Percentiles rank a stretch among this genome's conserved stretches.
These are phyloP conservation scores for Varanus komodoensis DNA, from an alignment of 2,113 vertebrate genomes.

Conservation along the genomic window DNA sequence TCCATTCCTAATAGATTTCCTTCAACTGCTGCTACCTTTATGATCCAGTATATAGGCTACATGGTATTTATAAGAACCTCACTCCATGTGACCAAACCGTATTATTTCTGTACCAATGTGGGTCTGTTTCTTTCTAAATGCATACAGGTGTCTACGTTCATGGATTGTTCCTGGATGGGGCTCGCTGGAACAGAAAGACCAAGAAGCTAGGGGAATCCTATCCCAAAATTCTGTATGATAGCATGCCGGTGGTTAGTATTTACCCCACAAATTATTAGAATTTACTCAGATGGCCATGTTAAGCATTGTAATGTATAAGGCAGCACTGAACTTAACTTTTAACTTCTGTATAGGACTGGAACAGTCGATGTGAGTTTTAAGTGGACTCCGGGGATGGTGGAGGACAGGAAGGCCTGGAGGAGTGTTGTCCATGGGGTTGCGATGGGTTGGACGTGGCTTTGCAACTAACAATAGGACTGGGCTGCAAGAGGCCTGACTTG, in stretches of 20 bases:
- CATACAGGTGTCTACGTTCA: slow-evolving; percentile 85
- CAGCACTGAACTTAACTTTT: neutral
- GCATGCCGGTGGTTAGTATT: slow-evolving; percentile 86
- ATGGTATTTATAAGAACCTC: neutral
- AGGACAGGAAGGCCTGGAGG: too few relatives aligned
- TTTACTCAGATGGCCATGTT: too few relatives aligned
- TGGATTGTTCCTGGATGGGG: slow-evolving; percentile 89
- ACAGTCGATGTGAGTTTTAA: too few relatives aligned
- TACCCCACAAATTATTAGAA: neutral
- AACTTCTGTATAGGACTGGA: too few relatives aligned
- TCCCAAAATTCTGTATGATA: slow-evolving; percentile 89
- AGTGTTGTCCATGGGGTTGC: too few relatives aligned
- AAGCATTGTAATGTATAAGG: neutral
- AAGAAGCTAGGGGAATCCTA: slow-evolving; percentile 86
- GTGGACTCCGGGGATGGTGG: too few relatives aligned
- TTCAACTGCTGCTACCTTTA: neutral
- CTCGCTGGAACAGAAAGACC: slow-evolving; percentile 86
- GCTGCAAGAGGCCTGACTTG: neutral
- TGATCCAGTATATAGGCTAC: neutral
- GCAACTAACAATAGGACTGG: neutral
- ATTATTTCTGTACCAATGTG: neutral
- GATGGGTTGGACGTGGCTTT: too few relatives aligned
- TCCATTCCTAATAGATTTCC: neutral
- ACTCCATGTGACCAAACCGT: neutral
- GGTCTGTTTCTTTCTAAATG: neutral